These are phyloP conservation scores for Steinernema khuongi DNA, from an alignment of 1,140 invertebrate genomes.

Conservation along the genomic window DNA sequence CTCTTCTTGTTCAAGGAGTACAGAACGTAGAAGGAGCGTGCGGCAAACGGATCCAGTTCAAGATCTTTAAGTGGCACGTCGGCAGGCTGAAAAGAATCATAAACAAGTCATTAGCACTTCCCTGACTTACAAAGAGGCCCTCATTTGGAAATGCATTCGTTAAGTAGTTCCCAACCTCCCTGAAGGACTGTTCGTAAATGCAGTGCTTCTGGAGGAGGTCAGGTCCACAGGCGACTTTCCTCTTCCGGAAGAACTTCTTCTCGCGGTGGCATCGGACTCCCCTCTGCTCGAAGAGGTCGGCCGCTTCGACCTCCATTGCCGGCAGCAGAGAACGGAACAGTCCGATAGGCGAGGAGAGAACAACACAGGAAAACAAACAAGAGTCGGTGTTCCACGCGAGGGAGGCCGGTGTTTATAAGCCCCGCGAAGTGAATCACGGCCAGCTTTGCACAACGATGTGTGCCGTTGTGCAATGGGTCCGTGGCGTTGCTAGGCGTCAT, in stretches of 20 bases:
- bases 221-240: background rate
- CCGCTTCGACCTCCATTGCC: conserved; percentile 1
- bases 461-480: too few species aligned
- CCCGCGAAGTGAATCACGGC: too few species aligned
- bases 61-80: background rate
- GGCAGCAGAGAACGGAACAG: too few species aligned
- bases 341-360: too few species aligned
- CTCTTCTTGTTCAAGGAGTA: background rate
- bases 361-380: too few species aligned
- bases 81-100: background rate
- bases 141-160: background rate
- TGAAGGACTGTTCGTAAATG: background rate
- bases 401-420: too few species aligned
- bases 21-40: background rate
- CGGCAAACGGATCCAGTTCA: background rate
- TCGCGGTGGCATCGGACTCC: background rate
- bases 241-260: background rate
- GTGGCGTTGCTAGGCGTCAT: too few species aligned
- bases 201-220: background rate
- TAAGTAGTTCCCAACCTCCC: background rate
- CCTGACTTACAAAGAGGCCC: background rate
- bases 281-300: background rate
- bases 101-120: background rate
- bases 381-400: too few species aligned
- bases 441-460: too few species aligned